These are phyloP conservation scores for Ardeotis arabs DNA, from an alignment of 2,113 vertebrate genomes.

Conservation along the genomic window DNA sequence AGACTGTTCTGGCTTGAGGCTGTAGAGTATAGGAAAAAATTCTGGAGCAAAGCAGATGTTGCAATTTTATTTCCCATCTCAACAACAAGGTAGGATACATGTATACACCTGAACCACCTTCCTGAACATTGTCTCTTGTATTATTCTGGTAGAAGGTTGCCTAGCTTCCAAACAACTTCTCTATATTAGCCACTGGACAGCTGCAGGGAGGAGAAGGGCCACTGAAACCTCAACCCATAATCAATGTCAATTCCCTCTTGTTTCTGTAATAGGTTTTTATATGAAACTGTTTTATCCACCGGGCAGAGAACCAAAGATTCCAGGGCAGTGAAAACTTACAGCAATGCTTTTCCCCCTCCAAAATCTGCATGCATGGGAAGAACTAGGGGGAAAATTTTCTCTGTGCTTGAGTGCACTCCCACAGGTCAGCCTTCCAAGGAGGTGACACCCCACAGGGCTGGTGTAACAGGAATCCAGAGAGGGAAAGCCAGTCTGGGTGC, in stretches of 20 bases:
- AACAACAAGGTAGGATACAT: neutral
- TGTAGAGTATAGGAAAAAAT: neutral
- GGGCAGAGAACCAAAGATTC: neutral
- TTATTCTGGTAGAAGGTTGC: neutral
- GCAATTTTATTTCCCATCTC: neutral
- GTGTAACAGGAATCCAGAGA: neutral
- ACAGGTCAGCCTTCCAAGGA: neutral
- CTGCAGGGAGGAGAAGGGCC: neutral
- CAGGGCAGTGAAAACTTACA: neutral
- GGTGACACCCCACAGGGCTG: neutral
- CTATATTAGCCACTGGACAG: neutral
- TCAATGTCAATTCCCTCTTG: neutral
- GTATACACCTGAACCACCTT: neutral
- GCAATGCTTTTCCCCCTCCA: neutral
- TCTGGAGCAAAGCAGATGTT: neutral
- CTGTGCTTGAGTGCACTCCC: neutral
- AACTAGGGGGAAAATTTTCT: neutral
- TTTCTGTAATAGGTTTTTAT: neutral
- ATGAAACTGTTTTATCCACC: neutral
- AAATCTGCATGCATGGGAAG: neutral
- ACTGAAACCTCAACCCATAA: neutral
- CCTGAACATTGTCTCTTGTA: neutral
- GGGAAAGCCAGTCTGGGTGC: neutral
- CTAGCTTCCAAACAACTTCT: neutral
- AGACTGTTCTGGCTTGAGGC: neutral